These are phyloP conservation scores for Rhinogobius similis DNA, from an alignment of 2,113 vertebrate species.

Conservation along the genomic window DNA sequence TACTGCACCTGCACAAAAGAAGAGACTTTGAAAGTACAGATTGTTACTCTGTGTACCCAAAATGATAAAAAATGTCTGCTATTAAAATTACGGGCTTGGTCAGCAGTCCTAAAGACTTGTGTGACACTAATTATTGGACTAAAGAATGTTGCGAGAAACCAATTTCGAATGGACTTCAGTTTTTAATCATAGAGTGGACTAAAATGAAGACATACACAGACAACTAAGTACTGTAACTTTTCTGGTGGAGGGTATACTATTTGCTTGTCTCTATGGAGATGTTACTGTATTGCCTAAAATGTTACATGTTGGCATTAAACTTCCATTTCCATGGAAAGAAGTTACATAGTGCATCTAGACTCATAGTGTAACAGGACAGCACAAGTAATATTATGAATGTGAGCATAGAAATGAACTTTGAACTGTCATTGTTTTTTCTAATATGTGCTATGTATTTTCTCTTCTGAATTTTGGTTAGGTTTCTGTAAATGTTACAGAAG, in stretches of 20 bases:
- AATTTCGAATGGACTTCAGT: neutral
- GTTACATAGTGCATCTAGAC: no score
- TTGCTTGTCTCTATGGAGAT: no score
- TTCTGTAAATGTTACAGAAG: neutral
- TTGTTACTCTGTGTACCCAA: neutral
- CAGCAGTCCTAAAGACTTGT: neutral
- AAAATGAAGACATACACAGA: neutral
- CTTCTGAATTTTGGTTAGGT: neutral
- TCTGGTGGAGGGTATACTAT: no score
- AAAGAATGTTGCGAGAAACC: neutral
- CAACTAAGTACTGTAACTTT: neutral
- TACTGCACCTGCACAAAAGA: conserved; percentile 88
- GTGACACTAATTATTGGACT: neutral
- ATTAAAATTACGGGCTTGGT: neutral
- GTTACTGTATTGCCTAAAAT: neutral
- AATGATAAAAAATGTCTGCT: neutral
- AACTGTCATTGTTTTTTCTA: no score
- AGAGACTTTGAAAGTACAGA: neutral
- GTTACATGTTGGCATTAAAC: neutral
- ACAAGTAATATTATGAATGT: neutral
- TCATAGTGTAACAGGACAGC: no score
- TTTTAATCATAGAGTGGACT: no score
- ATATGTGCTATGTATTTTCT: neutral
- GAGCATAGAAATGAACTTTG: neutral
- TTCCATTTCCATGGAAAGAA: no score